These are phyloP conservation scores for Amphiduros pacificus DNA, from an alignment of 2,888 invertebrate genomes.

Conservation along the genomic window DNA sequence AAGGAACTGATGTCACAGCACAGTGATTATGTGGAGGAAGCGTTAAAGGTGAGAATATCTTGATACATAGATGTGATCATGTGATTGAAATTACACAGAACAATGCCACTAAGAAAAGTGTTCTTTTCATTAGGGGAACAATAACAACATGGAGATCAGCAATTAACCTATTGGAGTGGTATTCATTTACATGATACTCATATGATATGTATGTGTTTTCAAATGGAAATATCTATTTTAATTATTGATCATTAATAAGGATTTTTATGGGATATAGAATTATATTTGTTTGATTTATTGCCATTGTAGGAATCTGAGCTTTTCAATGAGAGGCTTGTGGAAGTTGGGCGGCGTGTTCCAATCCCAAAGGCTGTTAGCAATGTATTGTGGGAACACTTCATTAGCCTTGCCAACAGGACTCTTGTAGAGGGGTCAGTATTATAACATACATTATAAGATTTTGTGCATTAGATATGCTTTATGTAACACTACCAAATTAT, in stretches of 20 bases:
- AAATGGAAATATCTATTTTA: too few species aligned
- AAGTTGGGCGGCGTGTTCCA: constrained; percentile 70
- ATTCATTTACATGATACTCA: too few species aligned
- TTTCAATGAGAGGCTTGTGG: constrained; percentile 77
- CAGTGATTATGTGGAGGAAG: constrained; percentile 73
- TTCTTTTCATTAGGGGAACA: too few species aligned
- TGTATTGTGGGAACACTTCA: constrained; percentile 84
- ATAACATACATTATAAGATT: background rate
- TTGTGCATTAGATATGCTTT: too few species aligned
- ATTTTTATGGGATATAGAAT: too few species aligned
- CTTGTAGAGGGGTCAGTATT: constrained; percentile 80
- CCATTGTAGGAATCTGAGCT: constrained; percentile 64
- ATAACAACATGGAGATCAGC: too few species aligned
- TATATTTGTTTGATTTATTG: background rate
- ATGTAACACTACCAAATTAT: too few species aligned
- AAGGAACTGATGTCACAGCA: constrained; percentile 90
- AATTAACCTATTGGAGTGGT: too few species aligned
- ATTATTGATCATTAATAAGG: too few species aligned
- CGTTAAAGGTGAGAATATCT: constrained; percentile 49
- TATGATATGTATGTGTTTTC: too few species aligned
- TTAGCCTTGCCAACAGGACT: constrained; percentile 81
- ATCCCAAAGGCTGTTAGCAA: constrained; percentile 72
- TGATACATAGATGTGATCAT: background rate
- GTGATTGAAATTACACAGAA: too few species aligned
- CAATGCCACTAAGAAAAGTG: too few species aligned